Conservation (phyloP, 2,113 vertebrate species). For the Anolis sagrei region DNA sequence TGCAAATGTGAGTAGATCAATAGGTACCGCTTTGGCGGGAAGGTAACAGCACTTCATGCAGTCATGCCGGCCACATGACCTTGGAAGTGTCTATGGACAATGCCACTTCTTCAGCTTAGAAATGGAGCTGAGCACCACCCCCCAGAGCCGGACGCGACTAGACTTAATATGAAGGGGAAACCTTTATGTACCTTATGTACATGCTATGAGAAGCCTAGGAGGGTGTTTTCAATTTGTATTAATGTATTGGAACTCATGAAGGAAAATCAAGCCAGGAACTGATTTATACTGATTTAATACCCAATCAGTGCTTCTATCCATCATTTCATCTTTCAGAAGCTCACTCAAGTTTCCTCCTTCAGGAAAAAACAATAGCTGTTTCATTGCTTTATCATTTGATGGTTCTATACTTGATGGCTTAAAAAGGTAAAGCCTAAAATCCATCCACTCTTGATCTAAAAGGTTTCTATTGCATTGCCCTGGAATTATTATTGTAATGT, state of each 20-base stretch:
- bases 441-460: neutral
- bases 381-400: neutral
- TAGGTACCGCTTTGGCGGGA: too few relatives aligned
- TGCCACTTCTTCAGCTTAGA: too few relatives aligned
- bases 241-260: neutral
- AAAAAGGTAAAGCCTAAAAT: neutral
- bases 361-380: neutral
- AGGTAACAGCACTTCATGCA: too few relatives aligned
- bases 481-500: neutral
- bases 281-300: constrained; percentile 10
- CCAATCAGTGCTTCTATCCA: neutral
- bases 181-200: too few relatives aligned
- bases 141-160: too few relatives aligned
- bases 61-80: too few relatives aligned
- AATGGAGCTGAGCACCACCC: too few relatives aligned
- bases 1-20: too few relatives aligned
- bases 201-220: neutral
- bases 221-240: constrained; percentile 9
- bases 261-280: neutral
- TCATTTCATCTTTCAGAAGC: constrained; percentile 1
- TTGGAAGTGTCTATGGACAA: too few relatives aligned
- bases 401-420: neutral
- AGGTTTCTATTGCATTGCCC: neutral
- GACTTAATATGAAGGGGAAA: too few relatives aligned
- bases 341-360: constrained; percentile 6